Evolutionary conservation across 1,140 invertebrate genomes (phyloP), one percentile per base, ranked within the genome.

Genomic region (Philopotamus ludificatus): DNA sequence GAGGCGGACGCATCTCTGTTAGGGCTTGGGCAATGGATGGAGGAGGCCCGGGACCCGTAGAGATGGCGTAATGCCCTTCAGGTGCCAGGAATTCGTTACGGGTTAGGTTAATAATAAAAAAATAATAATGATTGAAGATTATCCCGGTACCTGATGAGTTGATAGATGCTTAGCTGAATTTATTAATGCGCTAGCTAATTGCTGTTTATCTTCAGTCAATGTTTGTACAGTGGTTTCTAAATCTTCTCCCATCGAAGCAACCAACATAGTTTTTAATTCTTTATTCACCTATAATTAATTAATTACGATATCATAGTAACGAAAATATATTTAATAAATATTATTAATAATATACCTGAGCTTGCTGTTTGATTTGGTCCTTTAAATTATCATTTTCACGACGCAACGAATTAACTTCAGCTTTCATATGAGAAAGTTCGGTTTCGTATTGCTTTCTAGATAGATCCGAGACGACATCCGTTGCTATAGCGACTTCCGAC

Each of bases 231-330:
- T 86, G 1, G 86, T 89, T 79, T 96, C 87, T 42, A 97, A 80
- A 81, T 97, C 95, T 80, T 97, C 94, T 15, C 95, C 95, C 45
- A 97, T 90, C 21, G 94, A 94, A 20, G 94, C 94, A 1, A 97
- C 92, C 28, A 97, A 75, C 74, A 97, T 84, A 75, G 91, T 95
- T 78, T 97, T 97, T 34, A 97, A 79, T 78, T 97, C 94, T 63
- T 89, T 86, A 81, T 97, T 97, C 0, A 97, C 91, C 87, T 95
- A 73, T 7, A 79, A 73, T 65, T 34, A 12, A 12, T 7, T 34
- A 34, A 34, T n/a, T n/a, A n/a, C n/a, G n/a, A n/a, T n/a, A n/a
- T n/a, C n/a, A n/a, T n/a, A 42, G 50, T 18, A 67, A 28, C 41
- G 1, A 16, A 18, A 9, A 34, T 23, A 23, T 66, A 20, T 34